These are phyloP conservation scores for Sparus aurata DNA, from an alignment of 2,797 vertebrate genomes.

Conservation along the genomic window DNA sequence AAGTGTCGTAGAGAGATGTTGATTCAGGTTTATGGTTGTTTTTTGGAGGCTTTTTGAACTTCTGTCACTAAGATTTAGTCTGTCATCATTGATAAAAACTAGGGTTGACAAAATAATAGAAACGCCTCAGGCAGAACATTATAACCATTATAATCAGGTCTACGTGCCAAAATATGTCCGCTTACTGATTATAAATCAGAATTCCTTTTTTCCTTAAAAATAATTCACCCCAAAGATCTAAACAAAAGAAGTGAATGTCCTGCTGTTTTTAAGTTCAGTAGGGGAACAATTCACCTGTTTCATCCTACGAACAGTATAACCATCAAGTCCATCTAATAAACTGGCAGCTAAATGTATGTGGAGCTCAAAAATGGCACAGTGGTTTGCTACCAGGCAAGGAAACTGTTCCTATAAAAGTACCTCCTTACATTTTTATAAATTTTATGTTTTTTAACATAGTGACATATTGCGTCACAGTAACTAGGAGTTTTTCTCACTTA, in stretches of 20 bases:
- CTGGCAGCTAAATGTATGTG: conserved; percentile 5
- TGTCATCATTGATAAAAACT: neutral
- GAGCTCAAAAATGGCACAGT: neutral
- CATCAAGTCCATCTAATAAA: conserved; percentile 11
- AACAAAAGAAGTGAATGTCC: neutral
- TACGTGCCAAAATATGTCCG: neutral
- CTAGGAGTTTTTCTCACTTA: neutral
- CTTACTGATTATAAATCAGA: neutral
- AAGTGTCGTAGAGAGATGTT: conserved; percentile 6
- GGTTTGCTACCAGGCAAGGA: neutral
- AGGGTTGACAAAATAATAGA: neutral
- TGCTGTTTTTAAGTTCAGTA: too few species aligned
- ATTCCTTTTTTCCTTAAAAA: too few species aligned
- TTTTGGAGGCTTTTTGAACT: neutral
- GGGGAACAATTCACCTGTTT: conserved; percentile 11
- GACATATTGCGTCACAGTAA: neutral
- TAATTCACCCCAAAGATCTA: neutral
- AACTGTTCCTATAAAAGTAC: neutral
- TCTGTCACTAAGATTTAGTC: neutral
- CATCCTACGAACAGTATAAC: conserved; percentile 12
- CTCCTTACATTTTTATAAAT: neutral
- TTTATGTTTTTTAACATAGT: neutral
- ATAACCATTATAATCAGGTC: too few species aligned
- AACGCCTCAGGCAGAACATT: neutral
- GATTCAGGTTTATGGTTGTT: conserved; percentile 1